Base-by-base conservation (phyloP, 2,888 invertebrate species). In the Podotricha telesiphe region DNA sequence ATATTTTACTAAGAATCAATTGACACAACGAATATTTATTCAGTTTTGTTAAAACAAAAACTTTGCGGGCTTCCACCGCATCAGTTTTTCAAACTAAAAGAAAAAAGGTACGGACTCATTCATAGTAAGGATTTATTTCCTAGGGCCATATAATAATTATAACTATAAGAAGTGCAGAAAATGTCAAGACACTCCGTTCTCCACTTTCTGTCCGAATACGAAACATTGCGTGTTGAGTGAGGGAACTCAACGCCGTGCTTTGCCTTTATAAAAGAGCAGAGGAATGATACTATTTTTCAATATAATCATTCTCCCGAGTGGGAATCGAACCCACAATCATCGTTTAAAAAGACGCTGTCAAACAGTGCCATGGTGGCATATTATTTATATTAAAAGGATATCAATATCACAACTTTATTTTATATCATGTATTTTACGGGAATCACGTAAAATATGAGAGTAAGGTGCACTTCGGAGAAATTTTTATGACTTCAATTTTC, bases 371-470 rank as follows among this genome's bases (percentile, higher is more conserved):
- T n/a, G n/a, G n/a, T n/a, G n/a, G n/a, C n/a, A 17, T 58, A 15
- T 40, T 22, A 47, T 47, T 28, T 17, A 17, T 28, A 47, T 17
- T 28, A 61, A 42, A 45, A 53, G 11, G n/a, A 42, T 50, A 67
- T 67, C 11, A 48, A 51, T 58, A 42, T 22, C 15, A 28, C 11
- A 28, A 28, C 59, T 56, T 28, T 59, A 50, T 51, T 51, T 51
- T 34, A 67, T 51, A 51, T 67, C 22, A 40, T 11, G 10, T 63
- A 69, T 61, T 67, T 70, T 65, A 70, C 70, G 70, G 67, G 68
- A 79, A 83, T 80, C 85, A 84, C 85, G 83, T 85, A 84, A 79
- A 82, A 76, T 82, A 84, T 83, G 81, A 83, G 81, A 78, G 66
- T 77, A 75, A 77, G 79, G 80, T 80, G 79, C 78, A 76, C 77